Evolutionary conservation across 2,797 vertebrate species (phyloP).

Genomic region (Poecilia picta): DNA sequence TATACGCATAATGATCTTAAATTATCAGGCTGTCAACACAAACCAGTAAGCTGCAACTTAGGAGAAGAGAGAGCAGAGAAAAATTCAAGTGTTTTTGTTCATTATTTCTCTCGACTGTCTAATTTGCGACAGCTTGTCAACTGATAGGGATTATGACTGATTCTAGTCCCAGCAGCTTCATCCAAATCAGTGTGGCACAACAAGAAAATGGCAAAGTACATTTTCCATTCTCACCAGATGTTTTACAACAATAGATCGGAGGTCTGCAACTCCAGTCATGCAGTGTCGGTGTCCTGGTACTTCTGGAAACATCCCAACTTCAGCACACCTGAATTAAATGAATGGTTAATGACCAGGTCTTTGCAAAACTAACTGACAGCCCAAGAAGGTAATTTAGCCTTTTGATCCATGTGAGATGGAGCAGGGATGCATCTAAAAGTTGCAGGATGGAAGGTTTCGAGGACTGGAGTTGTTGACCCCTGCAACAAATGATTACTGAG

Average conservation of each 20-base stretch:
- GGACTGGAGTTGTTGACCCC: neutral
- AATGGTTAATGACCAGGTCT: neutral
- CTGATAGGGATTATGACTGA: neutral
- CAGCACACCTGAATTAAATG: neutral
- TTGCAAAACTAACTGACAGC: neutral
- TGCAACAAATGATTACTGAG: neutral
- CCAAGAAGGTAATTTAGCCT: neutral
- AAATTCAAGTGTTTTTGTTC: conserved; percentile 5
- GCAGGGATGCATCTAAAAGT: neutral
- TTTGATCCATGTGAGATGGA: neutral
- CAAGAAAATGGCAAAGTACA: neutral
- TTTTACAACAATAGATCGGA: neutral
- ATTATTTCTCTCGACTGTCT: neutral
- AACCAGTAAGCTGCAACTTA: conserved; percentile 12
- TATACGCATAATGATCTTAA: conserved; percentile 10
- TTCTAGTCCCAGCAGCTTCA: neutral
- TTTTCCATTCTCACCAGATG: neutral
- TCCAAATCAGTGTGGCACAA: neutral
- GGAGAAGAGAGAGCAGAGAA: neutral
- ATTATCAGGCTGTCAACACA: conserved; percentile 14
- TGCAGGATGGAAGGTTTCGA: neutral
- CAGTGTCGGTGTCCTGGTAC: neutral
- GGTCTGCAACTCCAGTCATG: neutral
- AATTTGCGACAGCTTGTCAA: neutral
- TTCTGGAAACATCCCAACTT: neutral